Base-by-base conservation (phyloP, 30 jellyfish, hydroid and myxozoan species). In the Aurelia coerulea region DNA sequence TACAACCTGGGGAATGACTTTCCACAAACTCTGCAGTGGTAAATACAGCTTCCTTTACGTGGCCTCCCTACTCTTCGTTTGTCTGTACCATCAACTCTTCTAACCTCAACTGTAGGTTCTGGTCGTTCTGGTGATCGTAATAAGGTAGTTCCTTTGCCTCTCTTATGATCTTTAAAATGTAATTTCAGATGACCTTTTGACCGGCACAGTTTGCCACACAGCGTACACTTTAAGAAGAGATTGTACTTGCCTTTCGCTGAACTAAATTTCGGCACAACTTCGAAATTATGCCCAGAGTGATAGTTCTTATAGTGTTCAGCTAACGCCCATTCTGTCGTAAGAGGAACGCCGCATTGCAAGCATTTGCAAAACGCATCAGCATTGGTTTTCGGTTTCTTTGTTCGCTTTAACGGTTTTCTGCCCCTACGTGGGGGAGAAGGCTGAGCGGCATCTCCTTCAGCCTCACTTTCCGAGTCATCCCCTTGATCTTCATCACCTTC, bases 21-120 rank as follows among this genome's bases (percentile, higher is more conserved):
- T 2, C 92, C 92, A 71, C 92, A 83, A 17, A 63, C 69, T 41
- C 92, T 35, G 68, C 92, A 83, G 37, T 83, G 92, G 64, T 83
- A 83, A 9, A 83, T 83, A 50, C 92, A 83, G 62, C 92, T 70
- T 23, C 51, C 81, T 35, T 64, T 83, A 16, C 85, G 72, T 29
- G 73, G 73, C 2, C 70, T 51, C 65, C 67, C 67, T 49, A 16
- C 81, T 3, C 52, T 51, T 62, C 46, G 29, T 15, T n/a, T 49
- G 51, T 54, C 12, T 11, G 53, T 5, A 60, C 68, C 32, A 19
- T 51, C 80, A 5, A 14, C 69, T 59, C 64, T 62, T 33, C 34
- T 41, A 37, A 39, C 16, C 12, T 23, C 53, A 13, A 5, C 56
- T 33, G 46, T 69, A 16, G 62, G 52, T 16, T 78, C 78, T 15